A percentile compares a stretch with the other conserved stretches of the same genome.
Conservation (phyloP, 1,140 invertebrate species). For the Dinothrombium tinctorium region DNA sequence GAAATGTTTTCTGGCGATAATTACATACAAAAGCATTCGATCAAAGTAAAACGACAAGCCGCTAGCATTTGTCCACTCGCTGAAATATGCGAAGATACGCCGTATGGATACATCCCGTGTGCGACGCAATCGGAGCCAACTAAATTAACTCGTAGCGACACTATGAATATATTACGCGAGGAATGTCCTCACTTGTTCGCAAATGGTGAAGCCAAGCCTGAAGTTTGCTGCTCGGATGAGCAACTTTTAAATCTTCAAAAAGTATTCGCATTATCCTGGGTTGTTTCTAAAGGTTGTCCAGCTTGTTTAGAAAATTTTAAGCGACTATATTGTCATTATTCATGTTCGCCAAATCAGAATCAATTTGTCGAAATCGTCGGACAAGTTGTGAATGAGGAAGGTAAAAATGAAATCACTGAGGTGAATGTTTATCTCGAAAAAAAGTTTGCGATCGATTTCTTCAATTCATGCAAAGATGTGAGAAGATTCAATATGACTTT, state of each 20-base stretch:
- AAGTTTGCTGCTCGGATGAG: not conserved
- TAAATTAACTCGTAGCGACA: not conserved
- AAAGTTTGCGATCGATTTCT: not conserved
- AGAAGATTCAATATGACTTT: not conserved
- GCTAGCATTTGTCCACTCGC: not conserved
- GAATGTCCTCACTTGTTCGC: constrained; percentile 4
- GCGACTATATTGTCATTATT: constrained; percentile 52
- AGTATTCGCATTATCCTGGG: not conserved
- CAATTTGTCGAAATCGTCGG: constrained; percentile 38
- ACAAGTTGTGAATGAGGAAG: not conserved
- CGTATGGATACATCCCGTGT: constrained; percentile 2
- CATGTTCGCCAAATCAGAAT: constrained; percentile 50
- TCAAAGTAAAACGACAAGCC: too few species aligned
- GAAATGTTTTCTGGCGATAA: too few species aligned
- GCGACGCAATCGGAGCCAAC: not conserved
- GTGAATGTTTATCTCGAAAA: constrained; percentile 1
- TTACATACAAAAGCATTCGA: too few species aligned
- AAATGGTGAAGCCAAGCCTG: not conserved
- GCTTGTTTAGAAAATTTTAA: constrained; percentile 59
- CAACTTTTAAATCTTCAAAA: constrained; percentile 1
- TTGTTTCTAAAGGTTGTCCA: constrained; percentile 32
- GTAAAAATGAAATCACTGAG: not conserved
- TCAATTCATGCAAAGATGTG: constrained; percentile 2
- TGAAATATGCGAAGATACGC: constrained; percentile 1
- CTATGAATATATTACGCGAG: not conserved